Base-by-base conservation (phyloP, 2,113 vertebrate species). In the Erinaceus europaeus region DNA sequence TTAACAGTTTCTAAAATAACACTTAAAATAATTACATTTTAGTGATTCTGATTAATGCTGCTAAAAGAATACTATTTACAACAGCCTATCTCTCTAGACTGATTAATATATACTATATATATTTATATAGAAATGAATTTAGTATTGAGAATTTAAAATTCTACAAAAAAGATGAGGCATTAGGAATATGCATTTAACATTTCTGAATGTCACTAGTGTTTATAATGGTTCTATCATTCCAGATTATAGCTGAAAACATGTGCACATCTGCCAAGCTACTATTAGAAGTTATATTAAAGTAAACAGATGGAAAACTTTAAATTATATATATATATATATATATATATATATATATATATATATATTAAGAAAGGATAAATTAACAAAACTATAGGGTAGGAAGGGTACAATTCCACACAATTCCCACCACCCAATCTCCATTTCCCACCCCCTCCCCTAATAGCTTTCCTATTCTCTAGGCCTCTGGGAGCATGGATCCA, bases 131-230 rank as follows among this genome's bases (percentile, higher is more conserved):
- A 75, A 72, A 59, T 46, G 17, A 52, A 72, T 61, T 80, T 71
- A 50, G 36, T 59, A 18, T 55, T 32, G 62, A 83, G 74, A n/a
- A 84, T 29, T 7, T 46, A 84, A 93, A 84, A 75, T 20, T 14
- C 57, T 52, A 73, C 14, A 65, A 55, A 53, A 84, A 94, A 71
- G 27, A 4, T 34, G 44, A 88, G 89, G 53, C 42, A 71, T 74
- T 86, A 6, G 17, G 48, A 67, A 67, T 61, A 81, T 48, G 13
- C 44, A 86, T 40, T 88, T 83, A 86, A 81, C 67, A 81, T 89
- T 86, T 89, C 61, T 90, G 91, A 92, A 78, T 74, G 67, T 69
- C 57, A 86, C 72, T 90, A 74, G 40, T 46, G 44, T 62, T 89
- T 74, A n/a, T 34, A 73, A 9, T n/a, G 10, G 6, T 27, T 69